Evolutionary conservation across 2,113 vertebrate species (phyloP).

Genomic region (Solea senegalensis): DNA sequence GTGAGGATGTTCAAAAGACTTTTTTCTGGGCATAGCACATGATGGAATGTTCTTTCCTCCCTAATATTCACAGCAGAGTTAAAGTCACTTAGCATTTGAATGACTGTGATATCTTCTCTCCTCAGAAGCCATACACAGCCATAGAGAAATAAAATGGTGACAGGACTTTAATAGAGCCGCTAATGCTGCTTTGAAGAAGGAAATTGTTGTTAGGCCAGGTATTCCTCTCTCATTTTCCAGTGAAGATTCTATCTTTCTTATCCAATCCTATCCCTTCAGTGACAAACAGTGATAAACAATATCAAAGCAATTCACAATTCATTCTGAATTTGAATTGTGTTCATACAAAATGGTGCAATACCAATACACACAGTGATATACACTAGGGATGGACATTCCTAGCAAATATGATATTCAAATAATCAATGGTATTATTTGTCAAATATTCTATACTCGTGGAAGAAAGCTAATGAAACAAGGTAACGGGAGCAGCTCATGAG

Average conservation of each 20-base stretch:
- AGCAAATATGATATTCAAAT: no score
- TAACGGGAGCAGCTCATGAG: no score
- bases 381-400: no score
- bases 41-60: slow-evolving; percentile 64
- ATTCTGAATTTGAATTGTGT: no score
- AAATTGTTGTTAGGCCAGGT: slow-evolving; percentile 65
- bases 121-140: slow-evolving; percentile 60
- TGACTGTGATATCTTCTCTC: slow-evolving; percentile 71
- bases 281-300: slow-evolving; percentile 58
- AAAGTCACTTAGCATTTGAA: slow-evolving; percentile 82
- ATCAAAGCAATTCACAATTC: slow-evolving; percentile 52
- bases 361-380: no score
- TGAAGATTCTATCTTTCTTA: slow-evolving; percentile 60
- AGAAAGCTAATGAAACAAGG: no score
- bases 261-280: slow-evolving; percentile 54
- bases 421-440: no score
- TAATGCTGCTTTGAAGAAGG: slow-evolving; percentile 78
- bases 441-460: no score
- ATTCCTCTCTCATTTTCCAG: slow-evolving; percentile 50
- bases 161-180: slow-evolving; percentile 81
- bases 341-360: no score
- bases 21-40: slow-evolving; percentile 48
- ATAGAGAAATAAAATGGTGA: slow-evolving; percentile 63
- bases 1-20: slow-evolving; percentile 64
- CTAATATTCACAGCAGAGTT: slow-evolving; percentile 74